These are phyloP conservation scores for Himantopus leucocephalus DNA, from an alignment of 2,113 vertebrate genomes.

Conservation along the genomic window DNA sequence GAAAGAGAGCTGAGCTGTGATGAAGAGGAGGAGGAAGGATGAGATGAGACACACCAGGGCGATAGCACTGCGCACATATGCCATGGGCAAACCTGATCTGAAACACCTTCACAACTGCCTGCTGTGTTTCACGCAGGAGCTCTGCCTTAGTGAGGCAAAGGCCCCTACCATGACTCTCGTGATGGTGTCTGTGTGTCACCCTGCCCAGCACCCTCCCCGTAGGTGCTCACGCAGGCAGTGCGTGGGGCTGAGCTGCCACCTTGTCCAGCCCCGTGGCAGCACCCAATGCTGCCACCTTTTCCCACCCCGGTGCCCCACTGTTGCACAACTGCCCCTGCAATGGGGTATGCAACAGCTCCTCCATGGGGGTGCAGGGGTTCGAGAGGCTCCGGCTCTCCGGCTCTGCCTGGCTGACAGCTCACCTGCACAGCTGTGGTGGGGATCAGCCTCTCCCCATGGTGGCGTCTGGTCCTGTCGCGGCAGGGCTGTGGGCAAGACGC, in stretches of 20 bases:
- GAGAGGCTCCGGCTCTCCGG: rapidly evolving
- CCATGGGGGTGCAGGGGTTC: rapidly evolving
- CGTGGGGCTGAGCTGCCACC: not conserved
- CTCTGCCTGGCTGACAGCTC: not conserved
- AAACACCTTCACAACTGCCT: not conserved
- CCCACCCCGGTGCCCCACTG: not conserved
- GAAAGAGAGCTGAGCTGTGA: not conserved
- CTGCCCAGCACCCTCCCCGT: not conserved
- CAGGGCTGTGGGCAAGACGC: rapidly evolving
- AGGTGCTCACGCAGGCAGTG: rapidly evolving
- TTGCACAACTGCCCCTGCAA: not conserved
- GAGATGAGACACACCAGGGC: not conserved
- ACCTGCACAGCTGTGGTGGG: rapidly evolving
- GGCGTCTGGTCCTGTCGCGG: rapidly evolving
- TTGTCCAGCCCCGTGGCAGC: not conserved
- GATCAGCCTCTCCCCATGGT: not conserved
- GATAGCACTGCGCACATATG: not conserved
- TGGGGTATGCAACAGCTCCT: not conserved
- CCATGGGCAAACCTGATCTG: not conserved
- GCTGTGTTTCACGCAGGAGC: not conserved
- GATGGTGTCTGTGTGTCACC: not conserved
- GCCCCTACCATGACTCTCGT: not conserved
- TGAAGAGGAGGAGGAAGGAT: not conserved
- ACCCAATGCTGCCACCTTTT: not conserved
- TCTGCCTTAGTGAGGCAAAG: not conserved